Conservation (phyloP, 1,140 invertebrate genomes). For the Drosophila teissieri region DNA sequence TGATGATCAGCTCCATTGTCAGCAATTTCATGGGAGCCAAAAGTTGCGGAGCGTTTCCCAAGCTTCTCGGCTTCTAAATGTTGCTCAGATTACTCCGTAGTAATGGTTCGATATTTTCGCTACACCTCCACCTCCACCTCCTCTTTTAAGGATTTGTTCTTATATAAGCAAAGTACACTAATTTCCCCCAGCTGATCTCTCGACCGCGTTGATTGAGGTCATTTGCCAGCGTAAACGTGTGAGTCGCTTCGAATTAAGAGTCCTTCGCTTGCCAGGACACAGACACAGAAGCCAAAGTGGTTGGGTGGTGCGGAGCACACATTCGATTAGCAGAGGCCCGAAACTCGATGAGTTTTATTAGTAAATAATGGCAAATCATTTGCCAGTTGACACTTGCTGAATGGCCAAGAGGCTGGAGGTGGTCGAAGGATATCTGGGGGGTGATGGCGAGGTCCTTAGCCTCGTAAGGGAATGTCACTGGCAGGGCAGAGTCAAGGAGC, state of each 20-base stretch:
- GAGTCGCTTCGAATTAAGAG: slow-evolving; percentile 70
- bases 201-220: slow-evolving; percentile 62
- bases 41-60: background rate
- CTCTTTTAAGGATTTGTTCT: background rate
- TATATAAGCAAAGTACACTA: background rate
- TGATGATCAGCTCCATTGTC: background rate
- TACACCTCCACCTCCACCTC: background rate
- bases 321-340: slow-evolving; percentile 67
- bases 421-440: background rate
- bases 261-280: slow-evolving; percentile 23
- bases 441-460: slow-evolving; percentile 1
- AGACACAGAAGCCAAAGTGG: background rate
- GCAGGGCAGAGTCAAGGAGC: slow-evolving; percentile 21
- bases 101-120: background rate
- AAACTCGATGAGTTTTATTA: slow-evolving; percentile 84
- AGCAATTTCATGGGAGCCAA: background rate
- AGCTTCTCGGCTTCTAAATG: background rate
- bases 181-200: background rate
- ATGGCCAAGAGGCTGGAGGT: slow-evolving; percentile 19
- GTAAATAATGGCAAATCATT: slow-evolving; percentile 84
- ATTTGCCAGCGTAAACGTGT: slow-evolving; percentile 67
- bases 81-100: background rate
- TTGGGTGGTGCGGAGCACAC: slow-evolving; percentile 13
- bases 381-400: slow-evolving; percentile 81
- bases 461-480: slow-evolving; percentile 31